Evolutionary conservation across 1,140 invertebrate genomes (phyloP).

Genomic region (Eueides isabella): DNA sequence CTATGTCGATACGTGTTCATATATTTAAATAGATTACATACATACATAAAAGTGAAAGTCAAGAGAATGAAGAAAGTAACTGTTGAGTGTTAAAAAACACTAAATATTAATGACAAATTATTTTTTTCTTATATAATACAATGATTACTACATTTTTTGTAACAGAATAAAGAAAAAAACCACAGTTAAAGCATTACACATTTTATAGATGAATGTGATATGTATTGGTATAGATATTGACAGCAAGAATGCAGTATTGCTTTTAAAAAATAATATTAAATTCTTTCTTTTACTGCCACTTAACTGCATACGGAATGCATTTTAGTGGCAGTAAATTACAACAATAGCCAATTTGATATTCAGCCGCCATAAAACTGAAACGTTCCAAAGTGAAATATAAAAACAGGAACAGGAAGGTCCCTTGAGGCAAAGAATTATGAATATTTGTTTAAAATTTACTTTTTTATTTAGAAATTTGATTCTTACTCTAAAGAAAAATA

Average conservation of each 20-base stretch:
- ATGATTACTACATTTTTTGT: too few relatives aligned
- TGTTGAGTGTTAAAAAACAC: too few relatives aligned
- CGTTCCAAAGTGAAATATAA: conserved; percentile 20
- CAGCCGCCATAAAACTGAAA: conserved; percentile 19
- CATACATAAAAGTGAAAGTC: too few relatives aligned
- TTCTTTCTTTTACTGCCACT: too few relatives aligned
- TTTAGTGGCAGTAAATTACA: conserved; percentile 22
- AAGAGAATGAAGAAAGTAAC: too few relatives aligned
- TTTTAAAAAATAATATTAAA: background rate
- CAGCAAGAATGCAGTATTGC: background rate
- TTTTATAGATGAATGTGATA: background rate
- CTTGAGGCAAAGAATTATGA: background rate
- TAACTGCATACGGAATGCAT: background rate
- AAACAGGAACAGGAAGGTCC: conserved; percentile 1
- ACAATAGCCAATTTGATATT: conserved; percentile 14
- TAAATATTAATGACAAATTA: too few relatives aligned
- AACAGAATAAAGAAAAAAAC: too few relatives aligned
- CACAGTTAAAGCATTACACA: background rate
- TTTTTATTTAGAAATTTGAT: too few relatives aligned
- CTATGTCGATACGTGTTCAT: too few relatives aligned
- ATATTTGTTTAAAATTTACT: background rate
- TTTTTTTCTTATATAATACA: too few relatives aligned
- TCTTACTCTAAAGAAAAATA: too few relatives aligned
- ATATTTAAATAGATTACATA: too few relatives aligned
- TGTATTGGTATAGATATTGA: background rate